A percentile compares a stretch with the other conserved stretches of the same genome.
Evolutionary conservation across 2,113 vertebrate genomes (phyloP).

Genomic region (Poicephalus meyeri): DNA sequence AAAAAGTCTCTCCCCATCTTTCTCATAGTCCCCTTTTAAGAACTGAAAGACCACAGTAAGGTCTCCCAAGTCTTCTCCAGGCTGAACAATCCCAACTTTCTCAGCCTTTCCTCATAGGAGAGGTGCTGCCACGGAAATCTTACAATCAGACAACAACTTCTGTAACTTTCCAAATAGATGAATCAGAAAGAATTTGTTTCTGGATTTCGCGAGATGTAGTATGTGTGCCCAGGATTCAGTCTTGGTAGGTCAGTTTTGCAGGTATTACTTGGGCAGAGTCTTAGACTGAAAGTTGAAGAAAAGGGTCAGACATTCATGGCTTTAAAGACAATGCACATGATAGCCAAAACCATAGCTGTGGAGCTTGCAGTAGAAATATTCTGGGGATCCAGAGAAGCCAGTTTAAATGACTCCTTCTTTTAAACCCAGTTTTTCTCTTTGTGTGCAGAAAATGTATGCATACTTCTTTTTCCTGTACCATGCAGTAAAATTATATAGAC

Average conservation of each 20-base stretch:
- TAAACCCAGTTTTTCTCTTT: neutral
- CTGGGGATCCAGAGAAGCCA: neutral
- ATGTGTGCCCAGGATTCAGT: neutral
- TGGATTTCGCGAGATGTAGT: neutral
- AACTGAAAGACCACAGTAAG: neutral
- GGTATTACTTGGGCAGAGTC: neutral
- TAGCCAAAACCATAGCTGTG: neutral
- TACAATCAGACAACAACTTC: neutral
- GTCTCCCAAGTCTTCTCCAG: neutral
- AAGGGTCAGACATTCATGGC: neutral
- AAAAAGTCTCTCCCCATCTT: neutral
- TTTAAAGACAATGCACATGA: neutral
- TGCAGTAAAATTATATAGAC: neutral
- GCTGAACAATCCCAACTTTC: neutral
- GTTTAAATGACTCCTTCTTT: neutral
- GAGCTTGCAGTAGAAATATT: neutral
- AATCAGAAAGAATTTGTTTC: neutral
- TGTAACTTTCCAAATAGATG: neutral
- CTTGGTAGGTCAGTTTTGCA: neutral
- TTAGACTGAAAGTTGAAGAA: neutral
- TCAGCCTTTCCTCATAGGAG: neutral
- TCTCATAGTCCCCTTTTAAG: neutral
- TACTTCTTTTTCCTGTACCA: neutral
- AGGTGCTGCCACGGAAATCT: neutral
- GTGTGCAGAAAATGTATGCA: neutral